These are phyloP conservation scores for Tragelaphus strepsiceros DNA, from an alignment of 2,113 vertebrate genomes.

Conservation along the genomic window DNA sequence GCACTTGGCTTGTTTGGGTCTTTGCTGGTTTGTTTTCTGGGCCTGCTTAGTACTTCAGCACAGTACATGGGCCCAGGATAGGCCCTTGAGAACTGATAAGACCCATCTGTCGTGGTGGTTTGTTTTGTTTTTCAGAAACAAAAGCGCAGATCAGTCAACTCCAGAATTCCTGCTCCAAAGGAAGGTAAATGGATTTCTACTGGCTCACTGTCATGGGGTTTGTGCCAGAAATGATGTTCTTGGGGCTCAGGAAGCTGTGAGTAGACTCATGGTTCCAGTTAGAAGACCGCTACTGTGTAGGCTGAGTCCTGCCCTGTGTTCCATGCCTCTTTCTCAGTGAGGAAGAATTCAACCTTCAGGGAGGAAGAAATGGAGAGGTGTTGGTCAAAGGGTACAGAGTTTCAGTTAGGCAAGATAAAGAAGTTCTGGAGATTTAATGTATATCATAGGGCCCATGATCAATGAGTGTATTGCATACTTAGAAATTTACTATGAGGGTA, in stretches of 20 bases:
- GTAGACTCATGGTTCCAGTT: background rate
- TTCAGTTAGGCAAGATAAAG: background rate
- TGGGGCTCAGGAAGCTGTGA: background rate
- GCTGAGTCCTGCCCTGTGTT: background rate
- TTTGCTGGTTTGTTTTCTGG: constrained; percentile 14
- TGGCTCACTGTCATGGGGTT: background rate
- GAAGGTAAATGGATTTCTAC: constrained; percentile 77
- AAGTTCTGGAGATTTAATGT: background rate
- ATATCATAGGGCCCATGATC: background rate
- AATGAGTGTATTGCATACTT: background rate
- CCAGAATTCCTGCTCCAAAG: constrained; percentile 83
- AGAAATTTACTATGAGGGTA: background rate
- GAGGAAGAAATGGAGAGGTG: background rate
- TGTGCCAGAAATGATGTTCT: background rate
- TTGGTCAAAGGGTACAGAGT: background rate
- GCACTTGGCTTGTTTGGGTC: background rate
- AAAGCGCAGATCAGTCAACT: constrained; percentile 77
- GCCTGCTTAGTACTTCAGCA: background rate
- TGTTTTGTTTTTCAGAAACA: constrained; percentile 77
- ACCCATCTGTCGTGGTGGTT: background rate
- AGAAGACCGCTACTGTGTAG: background rate
- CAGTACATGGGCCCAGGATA: background rate
- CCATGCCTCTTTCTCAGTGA: background rate
- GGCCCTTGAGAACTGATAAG: background rate
- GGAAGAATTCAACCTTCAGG: background rate